Conservation (phyloP, 2,797 vertebrate genomes). For the Mycteria americana region DNA sequence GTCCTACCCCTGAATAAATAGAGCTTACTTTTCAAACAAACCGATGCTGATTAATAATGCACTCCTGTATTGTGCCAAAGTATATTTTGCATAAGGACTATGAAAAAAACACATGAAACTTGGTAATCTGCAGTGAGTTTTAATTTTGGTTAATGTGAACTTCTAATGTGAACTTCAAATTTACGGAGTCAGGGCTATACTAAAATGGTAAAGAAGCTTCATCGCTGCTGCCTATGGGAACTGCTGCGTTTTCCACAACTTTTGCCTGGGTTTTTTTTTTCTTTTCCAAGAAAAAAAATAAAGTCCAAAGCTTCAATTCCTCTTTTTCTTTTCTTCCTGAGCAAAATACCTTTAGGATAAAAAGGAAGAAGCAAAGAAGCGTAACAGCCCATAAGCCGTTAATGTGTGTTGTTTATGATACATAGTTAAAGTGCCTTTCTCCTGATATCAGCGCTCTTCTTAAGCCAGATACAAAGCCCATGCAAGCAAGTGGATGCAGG, state of each 20-base stretch:
- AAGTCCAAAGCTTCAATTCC: background rate
- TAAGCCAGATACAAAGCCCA: background rate
- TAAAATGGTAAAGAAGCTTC: background rate
- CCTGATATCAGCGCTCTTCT: background rate
- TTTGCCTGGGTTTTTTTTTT: background rate
- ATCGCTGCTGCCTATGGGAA: background rate
- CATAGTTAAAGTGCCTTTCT: background rate
- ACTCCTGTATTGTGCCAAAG: background rate
- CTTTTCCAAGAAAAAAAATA: background rate
- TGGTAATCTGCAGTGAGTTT: background rate
- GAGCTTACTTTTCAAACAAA: constrained; percentile 49
- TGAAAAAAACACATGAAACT: background rate
- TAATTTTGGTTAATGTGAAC: background rate
- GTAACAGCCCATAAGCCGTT: background rate
- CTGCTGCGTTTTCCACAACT: background rate
- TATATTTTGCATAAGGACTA: background rate
- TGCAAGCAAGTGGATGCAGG: background rate
- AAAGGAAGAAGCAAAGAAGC: background rate
- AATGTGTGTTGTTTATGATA: background rate
- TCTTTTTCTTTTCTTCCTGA: background rate
- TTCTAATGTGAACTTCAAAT: background rate
- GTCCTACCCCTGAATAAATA: constrained; percentile 42
- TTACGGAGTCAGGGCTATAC: background rate
- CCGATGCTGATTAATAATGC: constrained; percentile 46
- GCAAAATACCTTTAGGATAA: background rate